Conservation (phyloP, 2,797 vertebrate genomes). For the Cynodonichthys magdalenae region DNA sequence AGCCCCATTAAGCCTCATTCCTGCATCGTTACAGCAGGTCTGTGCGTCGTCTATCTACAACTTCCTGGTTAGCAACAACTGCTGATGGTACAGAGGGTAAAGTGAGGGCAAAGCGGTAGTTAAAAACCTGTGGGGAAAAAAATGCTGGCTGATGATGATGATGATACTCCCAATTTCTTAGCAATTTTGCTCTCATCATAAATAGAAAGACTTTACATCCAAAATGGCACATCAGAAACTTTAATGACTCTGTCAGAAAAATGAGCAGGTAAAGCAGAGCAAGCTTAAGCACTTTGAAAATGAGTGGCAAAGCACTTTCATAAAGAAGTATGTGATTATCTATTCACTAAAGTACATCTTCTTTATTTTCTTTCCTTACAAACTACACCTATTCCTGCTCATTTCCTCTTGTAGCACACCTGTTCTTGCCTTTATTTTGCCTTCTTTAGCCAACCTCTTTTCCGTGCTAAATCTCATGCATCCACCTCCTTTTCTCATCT, state of each 20-base stretch:
- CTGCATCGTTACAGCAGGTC: slow-evolving; percentile 64
- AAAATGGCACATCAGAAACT: slow-evolving; percentile 24
- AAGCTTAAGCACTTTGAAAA: slow-evolving; percentile 23
- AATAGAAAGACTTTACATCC: slow-evolving; percentile 50
- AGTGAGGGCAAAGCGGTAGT: slow-evolving; percentile 52
- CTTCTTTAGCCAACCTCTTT: slow-evolving; percentile 38
- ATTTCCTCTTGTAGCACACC: slow-evolving; percentile 58
- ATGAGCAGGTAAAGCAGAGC: slow-evolving; percentile 17
- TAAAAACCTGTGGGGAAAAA: slow-evolving; percentile 52
- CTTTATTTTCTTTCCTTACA: slow-evolving; percentile 36
- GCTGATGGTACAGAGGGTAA: slow-evolving; percentile 57
- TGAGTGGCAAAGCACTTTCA: slow-evolving; percentile 22
- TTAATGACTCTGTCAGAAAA: slow-evolving; percentile 9
- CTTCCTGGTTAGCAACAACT: slow-evolving; percentile 63
- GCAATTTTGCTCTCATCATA: slow-evolving; percentile 29
- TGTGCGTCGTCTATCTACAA: slow-evolving; percentile 44
- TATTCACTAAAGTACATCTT: slow-evolving; percentile 28
- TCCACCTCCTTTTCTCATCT: slow-evolving; percentile 26
- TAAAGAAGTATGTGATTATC: slow-evolving; percentile 35
- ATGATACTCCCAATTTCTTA: slow-evolving; percentile 36
- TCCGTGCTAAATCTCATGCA: slow-evolving; percentile 30
- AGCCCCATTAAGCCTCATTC: slow-evolving; percentile 74
- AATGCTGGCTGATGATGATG: slow-evolving; percentile 11
- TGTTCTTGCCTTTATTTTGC: slow-evolving; percentile 44
- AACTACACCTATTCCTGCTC: slow-evolving; percentile 43